Evolutionary conservation across 1,140 invertebrate species (phyloP).

Genomic region (Drosophila novamexicana): DNA sequence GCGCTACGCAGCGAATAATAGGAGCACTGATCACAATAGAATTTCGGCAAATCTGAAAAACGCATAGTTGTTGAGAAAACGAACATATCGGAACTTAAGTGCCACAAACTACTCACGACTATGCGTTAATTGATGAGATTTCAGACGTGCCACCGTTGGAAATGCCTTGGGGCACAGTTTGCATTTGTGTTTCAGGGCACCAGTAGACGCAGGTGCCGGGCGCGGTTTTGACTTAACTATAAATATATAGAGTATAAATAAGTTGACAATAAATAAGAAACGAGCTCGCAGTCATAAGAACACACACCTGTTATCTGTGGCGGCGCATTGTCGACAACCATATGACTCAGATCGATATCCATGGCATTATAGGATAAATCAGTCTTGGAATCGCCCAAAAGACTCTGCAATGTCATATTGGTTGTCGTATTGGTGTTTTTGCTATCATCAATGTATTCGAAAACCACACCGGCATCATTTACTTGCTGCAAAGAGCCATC

Average conservation of each 20-base stretch:
- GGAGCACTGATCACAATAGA: conserved; percentile 72
- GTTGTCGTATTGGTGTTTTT: conserved; percentile 14
- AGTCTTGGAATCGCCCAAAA: conserved; percentile 32
- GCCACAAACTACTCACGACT: conserved; percentile 55
- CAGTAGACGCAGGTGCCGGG: conserved; percentile 21
- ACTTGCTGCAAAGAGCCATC: conserved; percentile 75
- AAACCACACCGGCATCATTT: conserved; percentile 64
- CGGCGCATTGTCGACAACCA: conserved; percentile 55
- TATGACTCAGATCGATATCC: conserved; percentile 67
- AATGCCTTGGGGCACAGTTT: conserved; percentile 64
- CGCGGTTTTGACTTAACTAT: conserved; percentile 39
- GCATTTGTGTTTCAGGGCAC: conserved; percentile 57
- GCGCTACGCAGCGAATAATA: conserved; percentile 68
- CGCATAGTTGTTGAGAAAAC: not conserved
- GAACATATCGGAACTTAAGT: not conserved
- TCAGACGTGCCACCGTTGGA: conserved; percentile 58
- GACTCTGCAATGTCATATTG: conserved; percentile 54
- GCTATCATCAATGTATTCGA: conserved; percentile 70
- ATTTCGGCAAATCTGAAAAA: conserved; percentile 74
- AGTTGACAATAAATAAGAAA: not conserved
- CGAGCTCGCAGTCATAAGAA: not conserved
- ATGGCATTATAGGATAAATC: conserved; percentile 25
- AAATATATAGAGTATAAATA: not conserved
- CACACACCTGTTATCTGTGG: conserved; percentile 43
- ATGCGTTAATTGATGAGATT: conserved; percentile 77